These are phyloP conservation scores for Uromys caudimaculatus DNA, from an alignment of 2,797 vertebrate species.

Conservation along the genomic window DNA sequence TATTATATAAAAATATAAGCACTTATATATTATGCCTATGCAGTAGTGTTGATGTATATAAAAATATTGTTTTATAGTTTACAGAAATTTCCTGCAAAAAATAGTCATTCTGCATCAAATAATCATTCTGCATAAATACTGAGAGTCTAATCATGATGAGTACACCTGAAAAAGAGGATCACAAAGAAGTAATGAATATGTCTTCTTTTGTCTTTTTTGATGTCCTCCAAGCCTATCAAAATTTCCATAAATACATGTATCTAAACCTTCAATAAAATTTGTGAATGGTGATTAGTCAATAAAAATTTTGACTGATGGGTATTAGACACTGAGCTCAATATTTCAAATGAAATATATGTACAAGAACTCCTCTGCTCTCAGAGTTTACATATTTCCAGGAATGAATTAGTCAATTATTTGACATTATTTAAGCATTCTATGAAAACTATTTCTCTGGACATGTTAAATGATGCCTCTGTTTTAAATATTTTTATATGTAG, in stretches of 20 bases:
- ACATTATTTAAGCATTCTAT: background rate
- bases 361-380: background rate
- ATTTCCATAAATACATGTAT: background rate
- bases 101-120: slow-evolving; percentile 6
- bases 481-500: background rate
- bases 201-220: background rate
- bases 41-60: background rate
- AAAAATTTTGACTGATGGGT: background rate
- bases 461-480: background rate
- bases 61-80: background rate
- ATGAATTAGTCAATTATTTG: background rate
- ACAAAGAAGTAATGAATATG: background rate
- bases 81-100: background rate
- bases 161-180: background rate
- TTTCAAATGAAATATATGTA: background rate
- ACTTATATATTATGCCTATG: background rate
- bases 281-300: background rate
- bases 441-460: background rate
- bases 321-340: background rate
- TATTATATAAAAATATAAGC: background rate
- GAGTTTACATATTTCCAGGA: background rate
- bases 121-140: background rate
- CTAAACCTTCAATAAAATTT: background rate
- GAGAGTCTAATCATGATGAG: background rate
- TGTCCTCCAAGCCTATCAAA: background rate